Base-by-base conservation (phyloP, 2,888 invertebrate genomes). In the Anarsia innoxiella region DNA sequence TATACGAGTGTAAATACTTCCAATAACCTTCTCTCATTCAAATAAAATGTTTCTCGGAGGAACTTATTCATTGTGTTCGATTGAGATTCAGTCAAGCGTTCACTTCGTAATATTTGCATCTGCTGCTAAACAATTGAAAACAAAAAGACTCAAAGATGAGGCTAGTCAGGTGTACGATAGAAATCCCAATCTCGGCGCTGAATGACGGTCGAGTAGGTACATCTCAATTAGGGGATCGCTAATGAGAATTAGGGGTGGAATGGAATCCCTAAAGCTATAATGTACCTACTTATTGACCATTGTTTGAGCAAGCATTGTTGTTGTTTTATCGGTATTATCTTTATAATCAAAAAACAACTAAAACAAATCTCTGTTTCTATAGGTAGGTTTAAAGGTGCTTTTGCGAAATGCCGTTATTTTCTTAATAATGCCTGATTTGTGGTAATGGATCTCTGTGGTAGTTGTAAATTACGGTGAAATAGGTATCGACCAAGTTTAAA, bases 181-280 rank as follows among this genome's bases (percentile, higher is more conserved):
- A n/a, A n/a, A n/a, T 54, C 59, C 66, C 63, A 49, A 72, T 77
- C 66, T 66, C 58, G 54, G 56, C 51, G 52, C 43, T 48, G 48
- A 14, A 16, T 8, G 23, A 66, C 52, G 76, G 69, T 65, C 66
- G 74, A 76, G 59, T 59, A 63, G 50, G 59, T n/a, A n/a, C n/a
- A n/a, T 51, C 54, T 51, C 67, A 79, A 82, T 79, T 82, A 79
- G 74, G 75, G 76, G 35, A 31, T 49, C 40, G 41, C 51, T 82
- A 80, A 82, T 80, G 73, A 78, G 76, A 75, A 80, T 80, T 77
- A 72, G 49, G 74, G 80, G n/a, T n/a, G n/a, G 82, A 67, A 58
- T 51, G 27, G 59, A 64, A 61, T 59, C 77, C 77, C 76, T 62
- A 68, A 67, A n/a, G n/a, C n/a, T n/a, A n/a, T n/a, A n/a, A n/a